Evolutionary conservation across 2,888 invertebrate species (phyloP).

Genomic region (Volucella bombylans): DNA sequence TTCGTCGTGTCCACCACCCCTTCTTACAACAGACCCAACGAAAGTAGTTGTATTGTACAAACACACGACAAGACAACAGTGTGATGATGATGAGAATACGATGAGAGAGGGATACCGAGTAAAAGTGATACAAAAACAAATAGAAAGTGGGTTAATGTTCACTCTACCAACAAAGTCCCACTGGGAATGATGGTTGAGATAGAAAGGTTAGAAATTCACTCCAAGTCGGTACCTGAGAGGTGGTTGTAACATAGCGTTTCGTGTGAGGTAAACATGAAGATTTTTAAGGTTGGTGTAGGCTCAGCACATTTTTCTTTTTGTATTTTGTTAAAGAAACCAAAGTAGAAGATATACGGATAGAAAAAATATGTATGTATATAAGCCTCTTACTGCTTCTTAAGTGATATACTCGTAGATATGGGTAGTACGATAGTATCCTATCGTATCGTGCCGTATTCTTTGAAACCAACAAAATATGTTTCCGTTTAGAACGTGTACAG

Average conservation of each 20-base stretch:
- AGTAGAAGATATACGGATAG: conserved; percentile 19
- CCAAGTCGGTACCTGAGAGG: not conserved
- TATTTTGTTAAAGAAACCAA: no score
- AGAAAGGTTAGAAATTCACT: conserved; percentile 36
- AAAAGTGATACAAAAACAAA: conserved; percentile 68
- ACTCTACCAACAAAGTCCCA: conserved; percentile 28
- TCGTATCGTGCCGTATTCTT: conserved; percentile 9
- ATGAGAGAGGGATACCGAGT: conserved; percentile 36
- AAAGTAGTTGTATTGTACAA: not conserved
- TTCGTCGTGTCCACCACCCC: not conserved
- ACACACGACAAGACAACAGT: conserved; percentile 51
- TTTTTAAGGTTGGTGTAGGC: conserved; percentile 52
- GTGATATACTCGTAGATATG: conserved; percentile 15
- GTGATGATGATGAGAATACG: conserved; percentile 65
- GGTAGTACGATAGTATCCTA: no score
- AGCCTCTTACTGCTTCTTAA: not conserved
- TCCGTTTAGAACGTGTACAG: conserved; percentile 30
- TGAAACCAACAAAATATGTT: conserved; percentile 58
- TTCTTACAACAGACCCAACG: no score
- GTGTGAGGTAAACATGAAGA: conserved; percentile 32
- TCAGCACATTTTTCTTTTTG: not conserved
- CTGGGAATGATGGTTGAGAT: conserved; percentile 31
- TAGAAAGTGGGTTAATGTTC: conserved; percentile 72
- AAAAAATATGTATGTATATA: conserved; percentile 4
- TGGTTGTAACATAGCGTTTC: conserved; percentile 21